Base-by-base conservation (phyloP, 2,888 invertebrate species). In the Drosophila multiciliata region DNA sequence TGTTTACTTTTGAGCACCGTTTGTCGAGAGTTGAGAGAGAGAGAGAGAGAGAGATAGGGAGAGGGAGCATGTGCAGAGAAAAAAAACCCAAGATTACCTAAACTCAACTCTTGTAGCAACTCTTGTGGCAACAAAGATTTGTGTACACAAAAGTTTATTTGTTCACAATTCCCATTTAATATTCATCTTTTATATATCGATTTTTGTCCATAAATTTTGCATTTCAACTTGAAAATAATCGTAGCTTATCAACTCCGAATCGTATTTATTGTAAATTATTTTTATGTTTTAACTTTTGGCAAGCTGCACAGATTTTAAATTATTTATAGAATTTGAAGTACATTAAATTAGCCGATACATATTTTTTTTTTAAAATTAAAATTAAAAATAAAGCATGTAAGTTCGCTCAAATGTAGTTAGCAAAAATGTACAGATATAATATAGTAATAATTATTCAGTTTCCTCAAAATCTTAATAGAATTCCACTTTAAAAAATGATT, bases 1-100 rank as follows among this genome's bases (percentile, higher is more conserved):
- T 78, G 79, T 78, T 78, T 78, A 78, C 78, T 67, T 78, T 55
- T 55, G 70, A 78, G 70, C 64, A 59, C 48, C 35, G 36, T 32
- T 35, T 26, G 7, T 9, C 35, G 20, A 40, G 26, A 36, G 63
- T 29, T 55, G 33, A 12, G 52, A 20, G 20, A 0, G 11, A 20
- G 20, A 12, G 20, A 42, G n/a, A 42, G 42, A 12, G 6, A 1
- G 20, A 2, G 11, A 2, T 11, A 6, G 11, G 3, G 20, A 15
- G 15, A 45, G 23, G 7, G 23, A 45, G 23, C 23, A 23, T 45
- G 23, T 45, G 23, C 45, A 23, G 23, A 4, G 45, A 23, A 45
- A 12, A 12, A 20, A 23, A 23, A 3, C 3, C 12, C 7, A 45
- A 45, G 45, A 15, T 45, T 15, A 15, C 45, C 45, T 8, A 23